Evolutionary conservation across 2,797 vertebrate genomes (phyloP).

Genomic region (Amazona finschi): DNA sequence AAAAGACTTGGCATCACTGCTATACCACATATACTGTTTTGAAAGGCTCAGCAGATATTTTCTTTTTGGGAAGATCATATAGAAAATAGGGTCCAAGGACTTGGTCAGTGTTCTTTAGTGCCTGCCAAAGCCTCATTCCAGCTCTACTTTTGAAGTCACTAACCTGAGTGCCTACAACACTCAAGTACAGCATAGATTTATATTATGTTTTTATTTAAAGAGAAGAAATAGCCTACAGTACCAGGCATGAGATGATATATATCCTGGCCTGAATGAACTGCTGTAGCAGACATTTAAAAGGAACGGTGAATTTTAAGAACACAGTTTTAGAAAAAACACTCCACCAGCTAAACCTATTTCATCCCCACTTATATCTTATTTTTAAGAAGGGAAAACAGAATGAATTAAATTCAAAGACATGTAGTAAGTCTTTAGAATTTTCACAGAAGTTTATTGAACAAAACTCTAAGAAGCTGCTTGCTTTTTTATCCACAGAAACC

Average conservation of each 20-base stretch:
- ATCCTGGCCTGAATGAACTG: slow-evolving; percentile 22
- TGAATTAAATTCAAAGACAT: slow-evolving; percentile 58
- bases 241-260: slow-evolving; percentile 8
- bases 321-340: slow-evolving; percentile 24
- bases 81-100: background rate
- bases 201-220: slow-evolving; percentile 61
- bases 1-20: slow-evolving; percentile 5
- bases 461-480: slow-evolving; percentile 52
- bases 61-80: slow-evolving; percentile 26
- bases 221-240: slow-evolving; percentile 37
- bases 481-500: slow-evolving; percentile 68
- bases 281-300: slow-evolving; percentile 45
- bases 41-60: slow-evolving; percentile 24
- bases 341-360: slow-evolving; percentile 46
- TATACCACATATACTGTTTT: background rate
- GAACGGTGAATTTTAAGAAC: slow-evolving; percentile 41
- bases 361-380: slow-evolving; percentile 50
- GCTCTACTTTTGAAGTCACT: slow-evolving; percentile 38
- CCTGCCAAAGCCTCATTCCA: slow-evolving; percentile 30
- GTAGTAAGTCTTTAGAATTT: slow-evolving; percentile 62
- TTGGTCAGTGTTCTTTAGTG: slow-evolving; percentile 7
- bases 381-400: slow-evolving; percentile 48
- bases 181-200: slow-evolving; percentile 41
- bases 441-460: slow-evolving; percentile 55
- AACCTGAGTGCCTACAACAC: slow-evolving; percentile 24